Evolutionary conservation across 2,888 invertebrate genomes (phyloP).

Genomic region (Acronicta leporina): DNA sequence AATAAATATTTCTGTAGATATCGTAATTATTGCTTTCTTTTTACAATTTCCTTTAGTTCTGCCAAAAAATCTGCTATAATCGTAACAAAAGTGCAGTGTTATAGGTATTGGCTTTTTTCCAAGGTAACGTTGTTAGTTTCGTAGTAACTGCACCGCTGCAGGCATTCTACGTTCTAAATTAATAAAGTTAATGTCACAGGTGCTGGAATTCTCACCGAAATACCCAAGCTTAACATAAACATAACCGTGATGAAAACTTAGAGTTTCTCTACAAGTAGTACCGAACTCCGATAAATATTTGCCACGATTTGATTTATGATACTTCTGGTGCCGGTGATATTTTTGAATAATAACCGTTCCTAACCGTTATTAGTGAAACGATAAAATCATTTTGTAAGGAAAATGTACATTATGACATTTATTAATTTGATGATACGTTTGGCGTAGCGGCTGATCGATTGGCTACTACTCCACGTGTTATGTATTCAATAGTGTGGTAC

Average conservation of each 20-base stretch:
- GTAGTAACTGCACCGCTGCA: constrained; percentile 8
- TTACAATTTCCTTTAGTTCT: neutral
- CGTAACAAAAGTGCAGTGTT: constrained; percentile 5
- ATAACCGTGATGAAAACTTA: constrained; percentile 42
- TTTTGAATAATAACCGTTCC: neutral
- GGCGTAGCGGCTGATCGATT: too few species aligned
- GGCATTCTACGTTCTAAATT: constrained; percentile 46
- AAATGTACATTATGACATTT: too few species aligned
- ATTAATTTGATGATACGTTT: too few species aligned
- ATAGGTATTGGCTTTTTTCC: constrained; percentile 17
- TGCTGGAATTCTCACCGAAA: constrained; percentile 48
- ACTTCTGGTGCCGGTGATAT: neutral
- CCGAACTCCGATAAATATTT: constrained; percentile 26
- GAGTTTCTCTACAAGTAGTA: constrained; percentile 29
- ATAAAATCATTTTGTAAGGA: too few species aligned
- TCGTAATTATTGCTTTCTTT: neutral
- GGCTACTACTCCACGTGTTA: too few species aligned
- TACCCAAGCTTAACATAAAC: constrained; percentile 50
- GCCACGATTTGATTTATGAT: constrained; percentile 30
- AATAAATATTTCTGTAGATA: too few species aligned
- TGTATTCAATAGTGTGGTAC: too few species aligned
- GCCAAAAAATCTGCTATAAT: neutral
- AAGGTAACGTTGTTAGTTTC: constrained; percentile 29
- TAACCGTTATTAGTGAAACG: too few species aligned
- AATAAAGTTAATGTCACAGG: constrained; percentile 60